phyloP scores from a whole-genome alignment of 1,140 invertebrate genomes.

The Zaprionus taronus region DNA sequence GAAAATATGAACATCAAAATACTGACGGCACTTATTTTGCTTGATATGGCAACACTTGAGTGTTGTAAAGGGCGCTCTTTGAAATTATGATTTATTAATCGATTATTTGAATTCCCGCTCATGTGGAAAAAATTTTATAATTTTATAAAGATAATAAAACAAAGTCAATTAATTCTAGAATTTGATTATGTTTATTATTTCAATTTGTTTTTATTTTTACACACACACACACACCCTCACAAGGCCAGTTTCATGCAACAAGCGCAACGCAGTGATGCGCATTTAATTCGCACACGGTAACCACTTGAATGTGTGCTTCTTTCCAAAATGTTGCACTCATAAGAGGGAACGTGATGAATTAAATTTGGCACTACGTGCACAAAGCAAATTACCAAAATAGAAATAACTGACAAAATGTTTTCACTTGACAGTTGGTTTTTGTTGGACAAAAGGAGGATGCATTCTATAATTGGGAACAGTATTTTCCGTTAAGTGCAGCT shows the following conservation, averaged over 20 bases:
- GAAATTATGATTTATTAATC: constrained; percentile 18
- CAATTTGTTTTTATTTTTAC: neutral
- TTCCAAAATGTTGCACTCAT: constrained; percentile 64
- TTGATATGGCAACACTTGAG: neutral
- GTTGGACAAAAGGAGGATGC: neutral
- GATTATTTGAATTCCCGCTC: neutral
- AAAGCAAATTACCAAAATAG: constrained; percentile 33
- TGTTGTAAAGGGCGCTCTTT: constrained; percentile 46
- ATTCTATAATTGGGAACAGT: neutral
- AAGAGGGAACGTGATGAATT: constrained; percentile 44
- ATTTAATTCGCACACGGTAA: constrained; percentile 47
- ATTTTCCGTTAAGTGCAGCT: neutral
- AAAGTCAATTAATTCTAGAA: neutral
- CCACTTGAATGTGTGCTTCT: constrained; percentile 66
- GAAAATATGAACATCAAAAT: neutral
- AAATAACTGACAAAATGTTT: neutral
- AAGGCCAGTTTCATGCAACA: constrained; percentile 6
- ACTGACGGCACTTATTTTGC: neutral
- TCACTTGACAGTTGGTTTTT: constrained; percentile 1
- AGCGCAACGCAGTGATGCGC: constrained; percentile 53
- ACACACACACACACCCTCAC: neutral
- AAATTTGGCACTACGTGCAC: constrained; percentile 24
- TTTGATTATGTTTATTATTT: neutral
- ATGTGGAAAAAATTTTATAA: neutral
- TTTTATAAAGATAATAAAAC: neutral